Percentiles rank a stretch among this genome's conserved stretches.
These are phyloP conservation scores for Exephanes ischioxanthus DNA, from an alignment of 2,888 invertebrate genomes.

Conservation along the genomic window DNA sequence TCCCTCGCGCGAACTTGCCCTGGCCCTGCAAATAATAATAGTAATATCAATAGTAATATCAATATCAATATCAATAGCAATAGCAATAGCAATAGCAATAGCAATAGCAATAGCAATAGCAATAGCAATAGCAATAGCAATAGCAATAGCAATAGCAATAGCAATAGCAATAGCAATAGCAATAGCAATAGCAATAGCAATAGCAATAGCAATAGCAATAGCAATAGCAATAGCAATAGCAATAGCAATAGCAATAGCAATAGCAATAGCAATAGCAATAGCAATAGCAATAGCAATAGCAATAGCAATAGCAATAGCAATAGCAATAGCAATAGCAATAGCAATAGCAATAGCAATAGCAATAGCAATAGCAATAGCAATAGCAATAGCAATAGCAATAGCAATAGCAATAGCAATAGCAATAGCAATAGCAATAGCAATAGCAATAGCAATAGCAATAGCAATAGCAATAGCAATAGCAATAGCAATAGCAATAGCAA, in stretches of 20 bases:
- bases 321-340: not conserved
- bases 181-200: no score
- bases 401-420: no score
- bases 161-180: no score
- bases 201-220: not conserved
- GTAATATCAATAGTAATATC: not conserved
- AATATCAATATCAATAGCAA: not conserved
- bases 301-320: no score
- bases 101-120: slow-evolving; percentile 11
- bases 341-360: not conserved
- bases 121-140: slow-evolving; percentile 2
- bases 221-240: not conserved
- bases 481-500: not conserved
- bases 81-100: slow-evolving; percentile 28
- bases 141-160: slow-evolving; percentile 25
- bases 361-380: not conserved
- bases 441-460: no score
- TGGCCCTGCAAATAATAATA: slow-evolving; percentile 68
- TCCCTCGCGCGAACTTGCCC: slow-evolving; percentile 72
- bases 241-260: no score
- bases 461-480: no score
- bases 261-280: no score
- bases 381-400: not conserved
- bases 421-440: no score
- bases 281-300: no score